Evolutionary conservation across 2,888 invertebrate species (phyloP).

Genomic region (Gasteruption jaculator): DNA sequence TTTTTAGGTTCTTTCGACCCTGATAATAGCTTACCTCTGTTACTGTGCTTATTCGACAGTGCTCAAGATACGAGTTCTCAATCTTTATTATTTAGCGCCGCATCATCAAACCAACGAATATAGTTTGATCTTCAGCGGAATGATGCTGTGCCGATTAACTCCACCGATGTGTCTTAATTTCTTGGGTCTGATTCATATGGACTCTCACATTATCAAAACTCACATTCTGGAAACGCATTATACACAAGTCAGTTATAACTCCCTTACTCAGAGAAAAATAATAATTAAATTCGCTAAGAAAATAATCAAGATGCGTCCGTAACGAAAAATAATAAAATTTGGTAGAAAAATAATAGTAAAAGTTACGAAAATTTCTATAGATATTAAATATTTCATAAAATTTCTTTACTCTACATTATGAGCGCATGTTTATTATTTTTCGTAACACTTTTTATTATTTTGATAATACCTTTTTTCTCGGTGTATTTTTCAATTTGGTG

Average conservation of each 20-base stretch:
- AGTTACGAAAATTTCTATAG: not conserved
- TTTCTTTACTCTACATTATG: too few species aligned
- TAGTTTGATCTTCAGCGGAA: conserved; percentile 96
- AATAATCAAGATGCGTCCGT: too few species aligned
- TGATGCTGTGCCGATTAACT: conserved; percentile 95
- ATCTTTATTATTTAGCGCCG: conserved; percentile 94
- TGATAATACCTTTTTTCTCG: too few species aligned
- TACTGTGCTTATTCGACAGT: conserved; percentile 98
- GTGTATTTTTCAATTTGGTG: too few species aligned
- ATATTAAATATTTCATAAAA: not conserved
- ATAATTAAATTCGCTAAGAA: conserved; percentile 4
- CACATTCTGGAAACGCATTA: conserved; percentile 86
- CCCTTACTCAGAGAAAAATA: not conserved
- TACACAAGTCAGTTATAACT: conserved; percentile 71
- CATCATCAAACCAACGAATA: conserved; percentile 99
- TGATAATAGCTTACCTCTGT: conserved; percentile 91
- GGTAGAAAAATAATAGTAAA: not conserved
- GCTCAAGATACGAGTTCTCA: conserved; percentile 90
- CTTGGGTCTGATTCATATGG: conserved; percentile 95
- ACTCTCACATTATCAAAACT: conserved; percentile 85
- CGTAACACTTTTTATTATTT: too few species aligned
- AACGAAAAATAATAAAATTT: too few species aligned
- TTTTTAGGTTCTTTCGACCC: conserved; percentile 79
- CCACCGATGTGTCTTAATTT: conserved; percentile 99
- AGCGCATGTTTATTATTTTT: too few species aligned